A percentile compares a stretch with the other conserved stretches of the same genome.
Conservation (phyloP, 2,888 invertebrate genomes). For the Auanema freiburgensis region DNA sequence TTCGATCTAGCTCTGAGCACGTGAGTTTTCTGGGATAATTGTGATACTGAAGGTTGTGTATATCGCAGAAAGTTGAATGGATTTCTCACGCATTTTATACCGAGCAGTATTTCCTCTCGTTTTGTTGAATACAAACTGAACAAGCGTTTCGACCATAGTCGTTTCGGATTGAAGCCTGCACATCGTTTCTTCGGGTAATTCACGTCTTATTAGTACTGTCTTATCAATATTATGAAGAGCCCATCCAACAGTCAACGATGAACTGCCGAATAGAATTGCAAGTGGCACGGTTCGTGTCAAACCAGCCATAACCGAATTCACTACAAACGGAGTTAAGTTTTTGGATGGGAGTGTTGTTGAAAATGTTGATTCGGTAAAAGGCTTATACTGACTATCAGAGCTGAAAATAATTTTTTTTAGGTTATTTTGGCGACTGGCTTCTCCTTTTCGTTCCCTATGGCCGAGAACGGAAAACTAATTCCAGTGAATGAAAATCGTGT, state of each 20-base stretch:
- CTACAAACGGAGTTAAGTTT: constrained; percentile 48
- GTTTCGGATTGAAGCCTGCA: constrained; percentile 65
- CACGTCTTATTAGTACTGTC: neutral
- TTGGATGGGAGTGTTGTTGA: constrained; percentile 48
- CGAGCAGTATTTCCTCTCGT: constrained; percentile 31
- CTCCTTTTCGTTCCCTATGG: constrained; percentile 65
- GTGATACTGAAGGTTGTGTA: neutral
- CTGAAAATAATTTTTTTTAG: constrained; percentile 19
- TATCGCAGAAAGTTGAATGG: neutral
- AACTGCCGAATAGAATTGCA: constrained; percentile 67
- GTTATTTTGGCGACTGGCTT: constrained; percentile 67
- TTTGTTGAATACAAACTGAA: constrained; percentile 45
- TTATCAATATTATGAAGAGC: constrained; percentile 23
- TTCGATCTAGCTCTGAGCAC: constrained; percentile 44
- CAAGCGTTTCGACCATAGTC: constrained; percentile 60
- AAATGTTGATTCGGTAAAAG: constrained; percentile 48
- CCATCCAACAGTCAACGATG: constrained; percentile 66
- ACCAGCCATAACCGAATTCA: constrained; percentile 53
- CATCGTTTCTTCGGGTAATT: constrained; percentile 53
- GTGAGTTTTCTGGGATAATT: constrained; percentile 17
- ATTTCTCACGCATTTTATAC: constrained; percentile 19
- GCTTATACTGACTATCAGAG: neutral
- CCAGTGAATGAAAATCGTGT: constrained; percentile 41
- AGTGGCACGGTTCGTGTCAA: constrained; percentile 51
- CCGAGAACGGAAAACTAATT: constrained; percentile 58